Base-by-base conservation (phyloP, 1,140 invertebrate species). In the Anastatus disparis region DNA sequence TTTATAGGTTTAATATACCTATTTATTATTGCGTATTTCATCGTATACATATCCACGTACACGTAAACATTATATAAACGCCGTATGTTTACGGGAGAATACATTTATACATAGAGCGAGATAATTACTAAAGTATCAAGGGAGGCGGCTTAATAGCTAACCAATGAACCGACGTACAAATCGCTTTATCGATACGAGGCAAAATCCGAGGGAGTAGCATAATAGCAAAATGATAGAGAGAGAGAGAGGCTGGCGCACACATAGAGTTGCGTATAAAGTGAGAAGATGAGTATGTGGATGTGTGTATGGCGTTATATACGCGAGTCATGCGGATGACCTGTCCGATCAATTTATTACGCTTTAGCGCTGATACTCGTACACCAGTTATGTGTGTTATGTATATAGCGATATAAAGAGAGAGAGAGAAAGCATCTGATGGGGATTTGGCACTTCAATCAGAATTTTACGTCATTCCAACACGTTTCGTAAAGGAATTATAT, bases 51-150 rank as follows among this genome's bases (percentile, higher is more conserved):
- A n/a, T n/a, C n/a, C n/a, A n/a, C n/a, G n/a, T n/a, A n/a, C n/a
- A n/a, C n/a, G n/a, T n/a, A n/a, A n/a, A n/a, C n/a, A n/a, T n/a
- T n/a, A n/a, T n/a, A n/a, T n/a, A n/a, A n/a, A n/a, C n/a, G n/a
- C n/a, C n/a, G n/a, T n/a, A n/a, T n/a, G n/a, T n/a, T n/a, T n/a
- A n/a, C n/a, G n/a, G n/a, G n/a, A n/a, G n/a, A n/a, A n/a, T n/a
- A n/a, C n/a, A n/a, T n/a, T 4, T 31, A 68, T 24, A 52, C 35
- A 13, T 42, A 35, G 4, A 38, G 22, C 22, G 26, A 56, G 73
- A 74, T 84, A 83, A 83, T 84, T 82, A 84, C 69, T 71, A 76
- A 82, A 82, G 81, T 83, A 79, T 81, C 79, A 79, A 77, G 78
- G n/a, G n/a, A n/a, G n/a, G n/a, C 77, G 71, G 78, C 74, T 80